Conservation (phyloP, 2,797 vertebrate species). For the Falco cherrug region DNA sequence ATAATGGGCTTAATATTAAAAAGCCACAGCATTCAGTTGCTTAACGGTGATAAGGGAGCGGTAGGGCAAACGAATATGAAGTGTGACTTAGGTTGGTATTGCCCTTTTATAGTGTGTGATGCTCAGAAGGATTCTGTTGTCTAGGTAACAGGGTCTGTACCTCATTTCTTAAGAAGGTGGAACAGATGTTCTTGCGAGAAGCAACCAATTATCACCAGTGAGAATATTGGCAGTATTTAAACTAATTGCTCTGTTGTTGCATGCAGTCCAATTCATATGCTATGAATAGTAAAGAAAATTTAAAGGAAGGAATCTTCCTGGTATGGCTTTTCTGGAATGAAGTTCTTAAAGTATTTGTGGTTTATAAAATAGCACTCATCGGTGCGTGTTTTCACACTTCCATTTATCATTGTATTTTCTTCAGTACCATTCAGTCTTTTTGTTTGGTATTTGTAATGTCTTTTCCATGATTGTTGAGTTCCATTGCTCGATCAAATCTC, state of each 20-base stretch:
- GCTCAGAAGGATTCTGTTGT: conserved; percentile 61
- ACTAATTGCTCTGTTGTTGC: conserved; percentile 53
- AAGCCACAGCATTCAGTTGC: neutral
- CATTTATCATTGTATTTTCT: neutral
- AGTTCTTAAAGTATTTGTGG: neutral
- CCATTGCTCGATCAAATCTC: neutral
- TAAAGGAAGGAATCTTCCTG: neutral
- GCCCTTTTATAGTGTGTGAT: neutral
- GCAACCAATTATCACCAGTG: conserved; percentile 60
- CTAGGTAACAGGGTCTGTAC: conserved; percentile 60
- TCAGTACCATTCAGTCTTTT: neutral
- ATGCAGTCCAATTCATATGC: neutral
- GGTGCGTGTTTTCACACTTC: neutral
- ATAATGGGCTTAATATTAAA: neutral
- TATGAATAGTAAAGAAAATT: conserved; percentile 19
- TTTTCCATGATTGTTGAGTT: neutral
- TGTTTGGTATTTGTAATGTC: neutral
- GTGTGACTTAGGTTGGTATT: neutral
- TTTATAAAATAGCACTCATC: neutral
- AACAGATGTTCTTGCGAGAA: conserved; percentile 66
- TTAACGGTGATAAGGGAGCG: fast-evolving
- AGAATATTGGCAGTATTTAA: conserved; percentile 52
- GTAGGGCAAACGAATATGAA: neutral
- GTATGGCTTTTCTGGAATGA: neutral
- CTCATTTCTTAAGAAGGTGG: conserved; percentile 44